Conservation (phyloP, 2,113 vertebrate genomes). For the Leucosticte australis region DNA sequence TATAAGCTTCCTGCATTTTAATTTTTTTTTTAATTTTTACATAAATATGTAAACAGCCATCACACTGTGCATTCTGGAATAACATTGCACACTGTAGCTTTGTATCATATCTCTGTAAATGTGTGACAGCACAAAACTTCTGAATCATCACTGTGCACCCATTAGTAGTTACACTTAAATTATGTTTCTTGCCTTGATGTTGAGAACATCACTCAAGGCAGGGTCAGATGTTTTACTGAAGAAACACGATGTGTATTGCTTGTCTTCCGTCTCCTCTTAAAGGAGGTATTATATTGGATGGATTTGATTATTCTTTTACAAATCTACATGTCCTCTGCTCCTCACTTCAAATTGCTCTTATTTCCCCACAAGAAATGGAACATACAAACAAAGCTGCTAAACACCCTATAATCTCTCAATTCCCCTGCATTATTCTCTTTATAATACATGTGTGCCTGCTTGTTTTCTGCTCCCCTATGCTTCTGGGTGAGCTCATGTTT, state of each 20-base stretch:
- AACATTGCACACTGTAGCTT: not conserved
- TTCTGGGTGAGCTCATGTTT: not conserved
- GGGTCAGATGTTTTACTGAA: not conserved
- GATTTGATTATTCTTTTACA: not conserved
- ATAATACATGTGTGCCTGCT: not conserved
- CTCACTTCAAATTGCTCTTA: not conserved
- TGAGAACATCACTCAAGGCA: not conserved
- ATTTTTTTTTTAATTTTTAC: not conserved
- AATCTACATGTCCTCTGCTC: not conserved
- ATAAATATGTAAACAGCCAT: not conserved
- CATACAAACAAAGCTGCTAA: not conserved
- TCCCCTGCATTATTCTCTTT: not conserved
- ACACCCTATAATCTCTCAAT: not conserved
- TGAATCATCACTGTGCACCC: not conserved
- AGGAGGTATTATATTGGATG: not conserved
- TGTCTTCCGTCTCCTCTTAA: not conserved
- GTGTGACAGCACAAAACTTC: not conserved
- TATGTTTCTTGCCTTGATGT: not conserved
- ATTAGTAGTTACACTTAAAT: not conserved
- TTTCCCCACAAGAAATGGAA: not conserved
- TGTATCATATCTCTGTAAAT: fast-evolving
- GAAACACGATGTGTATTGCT: not conserved
- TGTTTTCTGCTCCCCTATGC: not conserved
- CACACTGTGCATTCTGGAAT: not conserved
- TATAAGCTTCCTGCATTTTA: not conserved